Percentiles rank a stretch among this genome's conserved stretches.
phyloP scores from a whole-genome alignment of 2,113 vertebrate genomes.

The Planiliza haematocheilus region DNA sequence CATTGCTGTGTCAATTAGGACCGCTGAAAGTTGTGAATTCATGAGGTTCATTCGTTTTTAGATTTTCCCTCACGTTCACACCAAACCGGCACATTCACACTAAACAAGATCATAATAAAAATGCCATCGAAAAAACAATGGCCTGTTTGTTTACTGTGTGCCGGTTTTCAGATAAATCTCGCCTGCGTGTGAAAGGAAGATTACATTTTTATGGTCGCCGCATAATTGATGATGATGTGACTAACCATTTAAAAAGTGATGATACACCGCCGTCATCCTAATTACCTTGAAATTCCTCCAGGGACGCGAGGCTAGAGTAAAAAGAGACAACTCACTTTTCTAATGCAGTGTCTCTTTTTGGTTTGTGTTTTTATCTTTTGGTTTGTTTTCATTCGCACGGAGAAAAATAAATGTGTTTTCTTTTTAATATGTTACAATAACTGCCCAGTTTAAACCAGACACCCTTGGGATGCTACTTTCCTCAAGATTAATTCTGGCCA shows the following conservation, averaged over 20 bases:
- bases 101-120: not conserved
- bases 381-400: constrained; percentile 30
- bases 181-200: constrained; percentile 17
- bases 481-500: constrained; percentile 56
- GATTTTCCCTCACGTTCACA: not conserved
- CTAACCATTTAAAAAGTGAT: constrained; percentile 50
- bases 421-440: constrained; percentile 42
- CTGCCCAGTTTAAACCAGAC: constrained; percentile 25
- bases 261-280: constrained; percentile 45
- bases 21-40: no score
- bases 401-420: constrained; percentile 37
- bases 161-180: constrained; percentile 10
- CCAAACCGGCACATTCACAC: not conserved
- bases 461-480: constrained; percentile 45
- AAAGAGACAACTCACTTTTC: constrained; percentile 27
- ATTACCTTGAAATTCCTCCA: constrained; percentile 44
- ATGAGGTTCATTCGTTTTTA: no score
- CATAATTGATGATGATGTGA: constrained; percentile 43
- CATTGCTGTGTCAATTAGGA: no score
- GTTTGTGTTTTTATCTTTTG: not conserved
- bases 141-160: constrained; percentile 3
- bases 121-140: not conserved
- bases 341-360: not conserved
- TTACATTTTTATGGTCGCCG: constrained; percentile 8
- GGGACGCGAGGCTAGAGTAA: constrained; percentile 13